phyloP scores from a whole-genome alignment of 2,797 vertebrate species.

The Hypotaenidia philippensis region DNA sequence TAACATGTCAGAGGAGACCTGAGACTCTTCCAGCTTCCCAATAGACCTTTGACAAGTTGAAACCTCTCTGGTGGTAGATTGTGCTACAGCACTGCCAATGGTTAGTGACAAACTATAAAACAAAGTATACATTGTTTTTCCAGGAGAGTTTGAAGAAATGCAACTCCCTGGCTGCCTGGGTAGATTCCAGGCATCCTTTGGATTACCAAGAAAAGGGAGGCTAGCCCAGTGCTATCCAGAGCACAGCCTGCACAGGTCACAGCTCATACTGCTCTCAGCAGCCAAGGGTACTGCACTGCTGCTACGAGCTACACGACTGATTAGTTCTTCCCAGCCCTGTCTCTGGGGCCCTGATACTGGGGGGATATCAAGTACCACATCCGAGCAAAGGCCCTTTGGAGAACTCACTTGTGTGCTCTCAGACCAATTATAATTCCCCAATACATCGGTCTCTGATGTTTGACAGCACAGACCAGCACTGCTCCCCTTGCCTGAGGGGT shows the following conservation, averaged over 20 bases:
- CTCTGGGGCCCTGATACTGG: neutral
- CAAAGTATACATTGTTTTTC: neutral
- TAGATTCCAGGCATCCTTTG: neutral
- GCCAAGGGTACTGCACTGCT: neutral
- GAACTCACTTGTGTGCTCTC: neutral
- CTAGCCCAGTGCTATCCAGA: neutral
- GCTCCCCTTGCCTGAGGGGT: accelerated
- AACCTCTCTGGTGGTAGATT: neutral
- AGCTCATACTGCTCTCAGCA: neutral
- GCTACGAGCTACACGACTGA: neutral
- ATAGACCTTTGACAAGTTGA: neutral
- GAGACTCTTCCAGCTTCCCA: neutral
- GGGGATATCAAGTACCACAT: neutral
- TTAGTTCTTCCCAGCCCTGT: neutral
- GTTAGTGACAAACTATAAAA: neutral
- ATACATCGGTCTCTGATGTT: neutral
- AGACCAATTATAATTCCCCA: neutral
- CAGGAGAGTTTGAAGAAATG: neutral
- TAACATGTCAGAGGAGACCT: neutral
- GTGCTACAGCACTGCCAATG: neutral
- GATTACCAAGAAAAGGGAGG: neutral
- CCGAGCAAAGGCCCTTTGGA: neutral
- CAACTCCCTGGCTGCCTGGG: neutral
- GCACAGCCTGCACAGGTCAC: neutral
- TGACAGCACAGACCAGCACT: neutral